Percentiles rank a stretch among this genome's conserved stretches.
phyloP scores from a whole-genome alignment of 2,113 vertebrate species.

The Oriolus oriolus region DNA sequence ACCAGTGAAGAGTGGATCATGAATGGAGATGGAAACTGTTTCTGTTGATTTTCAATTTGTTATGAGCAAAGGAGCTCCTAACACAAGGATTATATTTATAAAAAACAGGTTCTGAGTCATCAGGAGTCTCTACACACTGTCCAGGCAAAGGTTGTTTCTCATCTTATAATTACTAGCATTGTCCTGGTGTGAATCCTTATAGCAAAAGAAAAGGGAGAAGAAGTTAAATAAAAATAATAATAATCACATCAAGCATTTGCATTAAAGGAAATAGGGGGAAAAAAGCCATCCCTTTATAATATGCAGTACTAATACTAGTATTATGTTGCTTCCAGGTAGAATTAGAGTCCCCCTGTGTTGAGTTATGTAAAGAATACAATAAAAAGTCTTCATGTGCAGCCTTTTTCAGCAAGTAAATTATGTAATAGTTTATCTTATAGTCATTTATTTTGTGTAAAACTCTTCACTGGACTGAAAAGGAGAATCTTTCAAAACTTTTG shows the following conservation, averaged over 20 bases:
- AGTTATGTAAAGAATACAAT: neutral
- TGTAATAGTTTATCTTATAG: neutral
- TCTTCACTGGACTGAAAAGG: neutral
- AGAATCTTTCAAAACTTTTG: constrained; percentile 9
- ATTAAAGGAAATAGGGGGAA: neutral
- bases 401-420: constrained; percentile 12
- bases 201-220: neutral
- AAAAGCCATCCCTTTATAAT: neutral
- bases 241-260: neutral
- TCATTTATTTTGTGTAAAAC: neutral
- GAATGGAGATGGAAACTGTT: constrained; percentile 78
- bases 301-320: neutral
- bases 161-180: neutral
- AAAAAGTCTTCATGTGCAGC: neutral
- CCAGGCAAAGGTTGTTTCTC: neutral
- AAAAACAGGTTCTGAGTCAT: constrained; percentile 61
- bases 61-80: constrained; percentile 59
- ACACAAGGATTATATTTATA: constrained; percentile 71
- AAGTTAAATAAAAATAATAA: neutral
- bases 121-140: neutral
- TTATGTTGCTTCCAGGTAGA: neutral
- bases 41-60: constrained; percentile 80
- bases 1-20: constrained; percentile 61
- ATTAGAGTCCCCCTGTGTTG: neutral
- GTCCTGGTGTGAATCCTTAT: neutral